A percentile compares a stretch with the other conserved stretches of the same genome.
Evolutionary conservation across 2,113 vertebrate species (phyloP).

Genomic region (human (Homo sapiens)): DNA sequence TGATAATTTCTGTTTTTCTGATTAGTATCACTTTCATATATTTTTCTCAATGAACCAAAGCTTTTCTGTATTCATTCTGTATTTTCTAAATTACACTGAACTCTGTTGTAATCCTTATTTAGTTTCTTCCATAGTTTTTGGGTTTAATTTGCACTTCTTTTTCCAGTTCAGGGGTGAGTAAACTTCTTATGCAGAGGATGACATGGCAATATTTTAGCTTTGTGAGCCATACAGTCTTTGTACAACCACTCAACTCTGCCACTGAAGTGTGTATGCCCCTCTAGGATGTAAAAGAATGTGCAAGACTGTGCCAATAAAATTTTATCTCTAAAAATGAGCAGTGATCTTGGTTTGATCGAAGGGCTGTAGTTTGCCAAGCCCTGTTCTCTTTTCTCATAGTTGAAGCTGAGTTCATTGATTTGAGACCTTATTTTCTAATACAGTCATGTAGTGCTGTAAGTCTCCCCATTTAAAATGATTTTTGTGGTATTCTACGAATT

Average conservation of each 20-base stretch:
- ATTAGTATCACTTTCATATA: neutral
- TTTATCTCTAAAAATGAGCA: neutral
- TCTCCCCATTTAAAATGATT: neutral
- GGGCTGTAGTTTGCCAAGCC: neutral
- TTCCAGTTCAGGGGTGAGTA: neutral
- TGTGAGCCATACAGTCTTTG: neutral
- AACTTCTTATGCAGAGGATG: neutral
- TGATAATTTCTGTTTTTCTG: neutral
- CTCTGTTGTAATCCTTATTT: neutral
- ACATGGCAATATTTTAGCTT: neutral
- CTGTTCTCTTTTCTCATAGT: neutral
- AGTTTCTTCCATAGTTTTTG: neutral
- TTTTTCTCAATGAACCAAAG: neutral
- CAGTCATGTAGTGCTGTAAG: neutral
- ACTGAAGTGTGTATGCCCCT: neutral
- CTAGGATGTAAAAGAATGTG: neutral
- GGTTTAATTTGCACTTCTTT: conserved; percentile 27
- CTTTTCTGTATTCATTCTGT: neutral
- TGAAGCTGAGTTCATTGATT: neutral
- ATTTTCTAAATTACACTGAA: conserved; percentile 2
- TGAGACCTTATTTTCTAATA: neutral
- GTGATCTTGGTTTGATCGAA: neutral
- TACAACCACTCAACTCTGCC: neutral
- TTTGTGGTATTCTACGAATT: neutral
- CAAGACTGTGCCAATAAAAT: neutral